These are phyloP conservation scores for Phenganax marumi DNA, from an alignment of 92 coral and sea anemone species.

Conservation along the genomic window DNA sequence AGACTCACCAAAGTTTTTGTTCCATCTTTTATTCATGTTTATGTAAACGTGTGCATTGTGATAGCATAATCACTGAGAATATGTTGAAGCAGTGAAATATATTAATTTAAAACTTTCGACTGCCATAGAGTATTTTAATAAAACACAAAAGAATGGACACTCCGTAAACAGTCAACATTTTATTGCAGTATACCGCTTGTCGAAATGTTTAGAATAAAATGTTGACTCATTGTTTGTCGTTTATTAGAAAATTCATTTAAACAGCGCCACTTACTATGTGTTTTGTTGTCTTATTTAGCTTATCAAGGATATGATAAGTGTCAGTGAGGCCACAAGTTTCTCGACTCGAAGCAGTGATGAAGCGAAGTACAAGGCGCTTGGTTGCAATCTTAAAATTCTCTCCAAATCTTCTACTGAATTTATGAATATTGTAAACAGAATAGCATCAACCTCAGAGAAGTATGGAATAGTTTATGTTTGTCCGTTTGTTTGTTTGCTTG, in stretches of 20 bases:
- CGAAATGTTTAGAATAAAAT: background rate
- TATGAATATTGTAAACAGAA: constrained; percentile 22
- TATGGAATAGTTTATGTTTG: background rate
- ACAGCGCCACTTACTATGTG: background rate
- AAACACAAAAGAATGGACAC: too few species aligned
- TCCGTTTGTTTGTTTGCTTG: too few species aligned
- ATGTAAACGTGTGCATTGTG: too few species aligned
- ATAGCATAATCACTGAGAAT: too few species aligned
- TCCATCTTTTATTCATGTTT: too few species aligned
- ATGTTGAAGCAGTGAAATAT: too few species aligned
- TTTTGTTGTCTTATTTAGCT: constrained; percentile 56
- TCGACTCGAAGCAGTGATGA: constrained; percentile 61
- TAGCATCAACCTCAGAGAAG: background rate
- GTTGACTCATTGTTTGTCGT: background rate
- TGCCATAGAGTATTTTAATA: too few species aligned
- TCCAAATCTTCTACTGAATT: constrained; percentile 21
- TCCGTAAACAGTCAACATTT: too few species aligned
- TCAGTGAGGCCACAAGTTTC: constrained; percentile 84
- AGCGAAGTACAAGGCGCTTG: constrained; percentile 76
- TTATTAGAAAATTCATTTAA: background rate
- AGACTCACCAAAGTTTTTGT: too few species aligned
- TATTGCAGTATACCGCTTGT: too few species aligned
- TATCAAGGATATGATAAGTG: constrained; percentile 79
- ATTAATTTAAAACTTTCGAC: too few species aligned
- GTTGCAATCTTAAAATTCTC: constrained; percentile 66